phyloP scores from a whole-genome alignment of 2,113 vertebrate genomes.

The Sphyrna mokarran region DNA sequence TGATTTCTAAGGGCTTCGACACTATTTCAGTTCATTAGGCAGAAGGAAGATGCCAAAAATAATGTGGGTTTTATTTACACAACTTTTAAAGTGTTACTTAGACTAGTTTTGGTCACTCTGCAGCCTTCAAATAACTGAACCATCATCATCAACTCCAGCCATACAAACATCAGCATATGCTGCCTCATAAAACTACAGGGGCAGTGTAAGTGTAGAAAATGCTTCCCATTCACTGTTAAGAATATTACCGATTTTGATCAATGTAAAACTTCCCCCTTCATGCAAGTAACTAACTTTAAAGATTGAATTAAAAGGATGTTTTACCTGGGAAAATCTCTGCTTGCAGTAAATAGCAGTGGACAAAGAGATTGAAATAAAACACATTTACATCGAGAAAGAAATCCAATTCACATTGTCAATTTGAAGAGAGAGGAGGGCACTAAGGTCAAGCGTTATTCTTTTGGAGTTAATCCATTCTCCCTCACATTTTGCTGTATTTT shows the following conservation, averaged over 20 bases:
- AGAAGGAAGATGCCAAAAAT: background rate
- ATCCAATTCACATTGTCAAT: background rate
- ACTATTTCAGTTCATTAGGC: background rate
- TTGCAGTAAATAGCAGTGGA: too few relatives aligned
- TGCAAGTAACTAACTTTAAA: too few relatives aligned
- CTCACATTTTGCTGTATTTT: background rate
- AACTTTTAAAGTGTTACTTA: background rate
- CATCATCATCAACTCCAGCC: too few relatives aligned
- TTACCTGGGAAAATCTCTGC: too few relatives aligned
- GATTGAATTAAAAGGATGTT: too few relatives aligned
- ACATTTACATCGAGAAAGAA: background rate
- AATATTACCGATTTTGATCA: too few relatives aligned
- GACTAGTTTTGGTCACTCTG: background rate
- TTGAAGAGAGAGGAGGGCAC: background rate
- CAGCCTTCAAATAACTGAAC: background rate
- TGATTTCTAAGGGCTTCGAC: background rate
- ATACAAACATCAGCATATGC: too few relatives aligned
- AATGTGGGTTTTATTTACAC: background rate
- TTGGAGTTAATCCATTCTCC: background rate
- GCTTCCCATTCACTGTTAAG: too few relatives aligned
- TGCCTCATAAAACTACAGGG: too few relatives aligned
- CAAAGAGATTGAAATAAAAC: background rate
- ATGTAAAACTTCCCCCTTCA: too few relatives aligned
- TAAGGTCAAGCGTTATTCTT: background rate
- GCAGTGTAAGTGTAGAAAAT: too few relatives aligned